Evolutionary conservation across 2,113 vertebrate species (phyloP).

Genomic region (Chascanopsetta lugubris): DNA sequence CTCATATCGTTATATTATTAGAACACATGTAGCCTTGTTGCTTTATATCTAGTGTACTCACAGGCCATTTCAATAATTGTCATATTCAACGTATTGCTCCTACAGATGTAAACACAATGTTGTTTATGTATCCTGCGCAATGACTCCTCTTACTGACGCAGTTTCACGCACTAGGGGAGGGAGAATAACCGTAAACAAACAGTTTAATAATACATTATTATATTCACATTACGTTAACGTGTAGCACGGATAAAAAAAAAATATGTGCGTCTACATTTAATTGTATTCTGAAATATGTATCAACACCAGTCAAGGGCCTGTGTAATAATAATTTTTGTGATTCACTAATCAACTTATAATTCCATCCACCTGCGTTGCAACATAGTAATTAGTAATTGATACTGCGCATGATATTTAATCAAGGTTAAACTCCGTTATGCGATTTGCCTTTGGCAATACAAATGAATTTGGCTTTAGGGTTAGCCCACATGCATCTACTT

Average conservation of each 20-base stretch:
- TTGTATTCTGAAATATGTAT: not conserved
- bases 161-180: not conserved
- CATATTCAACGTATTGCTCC: not conserved
- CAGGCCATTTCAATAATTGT: not conserved
- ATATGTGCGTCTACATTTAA: too few species aligned
- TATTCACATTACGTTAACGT: too few species aligned
- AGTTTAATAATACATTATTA: too few species aligned
- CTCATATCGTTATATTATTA: not conserved
- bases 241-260: too few species aligned
- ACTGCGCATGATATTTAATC: not conserved
- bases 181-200: slow-evolving; percentile 38
- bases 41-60: too few species aligned
- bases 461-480: not conserved
- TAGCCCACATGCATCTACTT: slow-evolving; percentile 35
- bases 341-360: not conserved
- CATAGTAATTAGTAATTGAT: not conserved
- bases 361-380: not conserved
- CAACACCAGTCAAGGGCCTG: not conserved
- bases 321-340: not conserved
- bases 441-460: too few species aligned
- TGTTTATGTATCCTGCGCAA: not conserved
- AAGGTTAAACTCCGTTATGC: too few species aligned
- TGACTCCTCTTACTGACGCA: not conserved
- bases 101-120: too few species aligned
- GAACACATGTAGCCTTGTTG: too few species aligned